phyloP scores from a whole-genome alignment of 1,140 invertebrate genomes.

The Musca domestica region DNA sequence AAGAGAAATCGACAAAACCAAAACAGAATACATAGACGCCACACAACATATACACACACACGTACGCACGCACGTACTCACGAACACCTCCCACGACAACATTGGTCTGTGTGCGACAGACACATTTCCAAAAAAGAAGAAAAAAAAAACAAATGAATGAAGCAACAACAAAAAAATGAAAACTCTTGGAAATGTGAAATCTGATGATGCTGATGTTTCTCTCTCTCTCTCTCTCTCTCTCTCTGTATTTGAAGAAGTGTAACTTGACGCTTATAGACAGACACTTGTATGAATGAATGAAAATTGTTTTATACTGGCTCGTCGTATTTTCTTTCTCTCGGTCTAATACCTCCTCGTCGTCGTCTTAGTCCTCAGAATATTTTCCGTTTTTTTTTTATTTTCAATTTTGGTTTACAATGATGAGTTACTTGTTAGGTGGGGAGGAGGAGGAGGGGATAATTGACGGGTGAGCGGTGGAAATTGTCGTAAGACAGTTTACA shows the following conservation, averaged over 20 bases:
- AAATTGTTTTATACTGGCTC: not conserved
- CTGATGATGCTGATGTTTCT: too few relatives aligned
- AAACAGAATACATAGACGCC: too few relatives aligned
- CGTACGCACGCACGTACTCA: too few relatives aligned
- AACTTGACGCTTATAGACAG: slow-evolving; percentile 14
- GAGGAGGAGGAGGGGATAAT: too few relatives aligned
- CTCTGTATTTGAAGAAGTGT: slow-evolving; percentile 1
- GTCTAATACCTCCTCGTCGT: not conserved
- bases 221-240: not conserved
- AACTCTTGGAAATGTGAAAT: not conserved
- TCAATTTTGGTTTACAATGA: not conserved
- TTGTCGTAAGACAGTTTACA: too few relatives aligned
- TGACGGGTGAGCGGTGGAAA: too few relatives aligned
- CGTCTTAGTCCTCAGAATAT: too few relatives aligned
- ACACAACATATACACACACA: too few relatives aligned
- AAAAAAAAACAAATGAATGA: not conserved
- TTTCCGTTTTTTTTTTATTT: not conserved
- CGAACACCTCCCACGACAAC: too few relatives aligned
- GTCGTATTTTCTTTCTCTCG: not conserved
- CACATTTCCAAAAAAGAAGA: not conserved
- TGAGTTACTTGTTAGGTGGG: too few relatives aligned
- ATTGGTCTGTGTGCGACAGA: too few relatives aligned
- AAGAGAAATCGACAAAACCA: too few relatives aligned
- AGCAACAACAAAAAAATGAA: not conserved
- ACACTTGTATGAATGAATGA: slow-evolving; percentile 18